phyloP scores from a whole-genome alignment of 2,888 invertebrate species.

The Hypolimnas misippus region DNA sequence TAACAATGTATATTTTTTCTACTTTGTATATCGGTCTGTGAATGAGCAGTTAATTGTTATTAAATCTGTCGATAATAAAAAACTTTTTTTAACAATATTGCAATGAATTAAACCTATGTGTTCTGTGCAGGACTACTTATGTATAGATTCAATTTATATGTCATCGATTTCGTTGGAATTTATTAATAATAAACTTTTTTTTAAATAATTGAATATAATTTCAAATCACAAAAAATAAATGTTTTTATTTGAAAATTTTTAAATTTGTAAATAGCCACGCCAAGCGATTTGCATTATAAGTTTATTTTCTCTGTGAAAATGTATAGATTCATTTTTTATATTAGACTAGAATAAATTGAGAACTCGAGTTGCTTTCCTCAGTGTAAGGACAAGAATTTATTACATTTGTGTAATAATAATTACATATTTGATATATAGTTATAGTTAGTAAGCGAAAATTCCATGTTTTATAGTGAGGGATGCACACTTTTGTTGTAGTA shows the following conservation, averaged over 20 bases:
- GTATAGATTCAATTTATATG: constrained; percentile 49
- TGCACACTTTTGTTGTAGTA: constrained; percentile 65
- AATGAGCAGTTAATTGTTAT: constrained; percentile 52
- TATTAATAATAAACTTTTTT: constrained; percentile 17
- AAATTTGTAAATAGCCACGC: constrained; percentile 50
- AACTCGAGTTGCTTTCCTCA: constrained; percentile 47
- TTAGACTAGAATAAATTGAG: constrained; percentile 40
- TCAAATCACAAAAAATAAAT: constrained; percentile 17
- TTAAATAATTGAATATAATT: constrained; percentile 18
- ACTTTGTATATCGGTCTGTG: constrained; percentile 74
- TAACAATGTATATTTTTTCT: constrained; percentile 81
- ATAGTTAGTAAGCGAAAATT: constrained; percentile 54
- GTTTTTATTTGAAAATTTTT: constrained; percentile 19
- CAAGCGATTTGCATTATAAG: constrained; percentile 56
- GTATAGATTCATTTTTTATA: constrained; percentile 40
- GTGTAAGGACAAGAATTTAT: constrained; percentile 52
- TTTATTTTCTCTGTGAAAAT: constrained; percentile 38
- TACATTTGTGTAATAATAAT: constrained; percentile 60
- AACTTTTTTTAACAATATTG: constrained; percentile 57
- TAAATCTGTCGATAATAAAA: constrained; percentile 23
- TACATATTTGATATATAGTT: constrained; percentile 48
- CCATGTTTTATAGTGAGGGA: constrained; percentile 63
- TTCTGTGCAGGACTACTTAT: constrained; percentile 61
- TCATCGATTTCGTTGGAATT: neutral
- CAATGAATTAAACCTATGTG: constrained; percentile 64